These are phyloP conservation scores for Adineta ricciae DNA, from an alignment of 2,888 invertebrate genomes.

Conservation along the genomic window DNA sequence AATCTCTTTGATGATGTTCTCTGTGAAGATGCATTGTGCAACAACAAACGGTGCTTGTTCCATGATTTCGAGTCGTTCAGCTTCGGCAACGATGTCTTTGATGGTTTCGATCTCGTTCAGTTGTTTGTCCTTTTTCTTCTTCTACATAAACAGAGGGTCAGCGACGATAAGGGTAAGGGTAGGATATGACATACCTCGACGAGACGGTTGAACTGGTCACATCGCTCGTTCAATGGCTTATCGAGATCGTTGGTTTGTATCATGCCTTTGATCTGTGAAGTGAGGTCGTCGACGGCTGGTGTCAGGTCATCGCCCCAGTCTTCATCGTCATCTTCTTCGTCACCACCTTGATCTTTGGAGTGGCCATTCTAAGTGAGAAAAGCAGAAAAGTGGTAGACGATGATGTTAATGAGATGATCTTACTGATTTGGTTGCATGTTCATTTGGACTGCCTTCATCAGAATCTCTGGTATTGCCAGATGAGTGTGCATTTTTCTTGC, in stretches of 20 bases:
- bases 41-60: constrained; percentile 83
- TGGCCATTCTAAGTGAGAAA: background rate
- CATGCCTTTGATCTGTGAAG: constrained; percentile 82
- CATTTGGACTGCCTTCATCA: constrained; percentile 40
- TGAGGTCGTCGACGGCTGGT: constrained; percentile 74
- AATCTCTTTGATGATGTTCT: constrained; percentile 56
- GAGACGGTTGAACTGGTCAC: constrained; percentile 82
- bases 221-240: constrained; percentile 83
- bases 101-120: background rate
- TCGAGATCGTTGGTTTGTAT: constrained; percentile 88
- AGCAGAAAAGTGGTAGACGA: background rate
- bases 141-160: no score
- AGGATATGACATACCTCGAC: constrained; percentile 53
- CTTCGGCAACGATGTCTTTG: constrained; percentile 56
- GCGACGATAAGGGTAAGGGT: no score
- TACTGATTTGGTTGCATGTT: constrained; percentile 40
- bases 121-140: no score
- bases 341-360: constrained; percentile 6
- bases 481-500: constrained; percentile 30
- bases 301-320: constrained; percentile 78
- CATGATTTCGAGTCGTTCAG: constrained; percentile 82
- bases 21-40: constrained; percentile 69
- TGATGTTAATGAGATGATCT: background rate
- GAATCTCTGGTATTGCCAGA: constrained; percentile 39
- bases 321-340: constrained; percentile 62